These are phyloP conservation scores for Sipha flava DNA, from an alignment of 1,140 invertebrate genomes.

Conservation along the genomic window DNA sequence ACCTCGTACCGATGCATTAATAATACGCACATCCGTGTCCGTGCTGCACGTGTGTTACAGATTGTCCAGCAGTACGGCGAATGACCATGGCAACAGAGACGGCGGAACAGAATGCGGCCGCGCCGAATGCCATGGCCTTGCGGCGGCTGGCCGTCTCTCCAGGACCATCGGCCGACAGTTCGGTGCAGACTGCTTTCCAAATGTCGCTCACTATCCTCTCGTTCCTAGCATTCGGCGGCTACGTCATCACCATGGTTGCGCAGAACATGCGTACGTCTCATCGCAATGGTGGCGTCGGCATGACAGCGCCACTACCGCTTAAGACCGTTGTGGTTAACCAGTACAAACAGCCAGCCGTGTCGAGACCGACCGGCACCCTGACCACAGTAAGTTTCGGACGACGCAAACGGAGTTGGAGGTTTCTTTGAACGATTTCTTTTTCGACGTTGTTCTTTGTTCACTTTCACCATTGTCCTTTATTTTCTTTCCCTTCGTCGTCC, in stretches of 20 bases:
- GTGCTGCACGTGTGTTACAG: too few relatives aligned
- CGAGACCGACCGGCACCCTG: not conserved
- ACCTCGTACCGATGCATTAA: too few relatives aligned
- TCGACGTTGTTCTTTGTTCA: too few relatives aligned
- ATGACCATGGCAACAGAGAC: too few relatives aligned
- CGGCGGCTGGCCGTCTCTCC: not conserved
- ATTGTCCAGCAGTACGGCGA: not conserved
- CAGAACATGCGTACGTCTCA: not conserved
- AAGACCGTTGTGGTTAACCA: not conserved
- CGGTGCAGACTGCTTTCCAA: constrained; percentile 42
- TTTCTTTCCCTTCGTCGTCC: too few relatives aligned
- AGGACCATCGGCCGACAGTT: not conserved
- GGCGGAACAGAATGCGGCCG: too few relatives aligned
- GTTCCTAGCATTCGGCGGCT: constrained; percentile 69
- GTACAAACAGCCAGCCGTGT: not conserved
- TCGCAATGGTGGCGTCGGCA: not conserved
- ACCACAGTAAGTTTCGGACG: constrained; percentile 9
- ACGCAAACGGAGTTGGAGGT: not conserved
- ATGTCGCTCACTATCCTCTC: constrained; percentile 62
- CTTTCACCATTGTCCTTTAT: too few relatives aligned
- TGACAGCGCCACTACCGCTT: not conserved
- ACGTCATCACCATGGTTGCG: constrained; percentile 58
- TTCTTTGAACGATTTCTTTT: too few relatives aligned
- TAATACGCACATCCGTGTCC: too few relatives aligned
- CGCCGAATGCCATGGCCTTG: not conserved